Conservation (phyloP, 2,888 invertebrate species). For the Lochmaea crataegi region DNA sequence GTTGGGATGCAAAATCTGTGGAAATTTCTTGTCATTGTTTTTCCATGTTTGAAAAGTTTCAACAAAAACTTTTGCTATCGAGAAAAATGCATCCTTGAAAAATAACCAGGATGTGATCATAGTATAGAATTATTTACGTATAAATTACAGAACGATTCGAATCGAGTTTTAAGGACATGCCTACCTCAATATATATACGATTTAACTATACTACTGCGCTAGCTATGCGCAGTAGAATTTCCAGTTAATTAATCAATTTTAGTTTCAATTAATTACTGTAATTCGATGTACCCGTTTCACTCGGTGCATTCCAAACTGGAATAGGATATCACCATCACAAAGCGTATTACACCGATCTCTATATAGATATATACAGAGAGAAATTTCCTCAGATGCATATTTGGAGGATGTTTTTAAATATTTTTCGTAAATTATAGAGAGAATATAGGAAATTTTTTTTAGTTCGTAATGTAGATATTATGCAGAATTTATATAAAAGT, state of each 20-base stretch:
- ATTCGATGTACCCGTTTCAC: slow-evolving; percentile 42
- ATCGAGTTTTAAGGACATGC: background rate
- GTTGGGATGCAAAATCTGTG: background rate
- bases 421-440: background rate
- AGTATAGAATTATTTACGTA: background rate
- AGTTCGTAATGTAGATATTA: background rate
- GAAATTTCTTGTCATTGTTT: background rate
- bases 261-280: slow-evolving; percentile 48
- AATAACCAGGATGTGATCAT: no score
- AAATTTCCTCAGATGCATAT: no score
- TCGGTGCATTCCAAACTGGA: slow-evolving; percentile 32
- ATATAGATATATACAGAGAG: background rate
- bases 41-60: background rate
- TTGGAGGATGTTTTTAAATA: no score
- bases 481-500: background rate
- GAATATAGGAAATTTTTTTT: background rate
- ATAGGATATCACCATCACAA: slow-evolving; percentile 22
- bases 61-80: background rate
- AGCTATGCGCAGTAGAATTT: slow-evolving; percentile 23
- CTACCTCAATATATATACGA: background rate
- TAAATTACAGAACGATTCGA: background rate
- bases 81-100: no score
- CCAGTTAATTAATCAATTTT: slow-evolving; percentile 47
- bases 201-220: background rate
- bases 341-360: background rate